Base-by-base conservation (phyloP, 2,113 vertebrate genomes). In the Dromaius novaehollandiae region DNA sequence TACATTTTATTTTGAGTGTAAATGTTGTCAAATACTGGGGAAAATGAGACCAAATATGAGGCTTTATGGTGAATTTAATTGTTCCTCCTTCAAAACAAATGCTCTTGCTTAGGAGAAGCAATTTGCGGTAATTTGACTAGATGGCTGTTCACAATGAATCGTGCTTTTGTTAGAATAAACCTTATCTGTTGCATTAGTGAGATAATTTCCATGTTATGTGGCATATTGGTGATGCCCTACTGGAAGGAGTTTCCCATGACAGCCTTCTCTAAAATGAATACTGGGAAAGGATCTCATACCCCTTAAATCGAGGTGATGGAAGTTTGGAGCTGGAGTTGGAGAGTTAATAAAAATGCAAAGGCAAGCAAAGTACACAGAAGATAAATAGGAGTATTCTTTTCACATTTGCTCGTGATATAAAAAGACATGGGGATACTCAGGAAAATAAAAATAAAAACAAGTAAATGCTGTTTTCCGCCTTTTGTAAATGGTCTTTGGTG, bases 161-260 rank as follows among this genome's bases (percentile, higher is more conserved):
- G 66, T 64, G 69, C 64, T 95, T 60, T 93, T 96, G 79, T 90
- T 93, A 88, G 91, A 93, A 55, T 90, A 86, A 88, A 78, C 68
- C 73, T 97, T 68, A 88, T 92, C 93, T 95, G 73, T 93, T 74
- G 86, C 76, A 80, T 93, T 61, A 88, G 79, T 75, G 68, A 77
- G 40, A 17, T 48, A 48, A 48, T 46, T 46, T 48, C 20, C 30
- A 7, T 13, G 17, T 48, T 36, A 48, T 9, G 22, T 71, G 46
- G 32, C 22, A 15, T 81, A 26, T 87, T 77, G 80, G 58, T 73
- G 74, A n/a, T 18, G 76, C 55, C 38, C 38, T 66, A 50, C 22
- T 71, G 69, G 32, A 71, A 50, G 22, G 21, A n/a, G 15, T 16
- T n/a, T 71, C 25, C 22, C 34, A 22, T 25, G 9, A 16, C 15